A percentile compares a stretch with the other conserved stretches of the same genome.
phyloP scores from a whole-genome alignment of 92 coral and sea anemone species.

The Hydrozoanthus gracilis region DNA sequence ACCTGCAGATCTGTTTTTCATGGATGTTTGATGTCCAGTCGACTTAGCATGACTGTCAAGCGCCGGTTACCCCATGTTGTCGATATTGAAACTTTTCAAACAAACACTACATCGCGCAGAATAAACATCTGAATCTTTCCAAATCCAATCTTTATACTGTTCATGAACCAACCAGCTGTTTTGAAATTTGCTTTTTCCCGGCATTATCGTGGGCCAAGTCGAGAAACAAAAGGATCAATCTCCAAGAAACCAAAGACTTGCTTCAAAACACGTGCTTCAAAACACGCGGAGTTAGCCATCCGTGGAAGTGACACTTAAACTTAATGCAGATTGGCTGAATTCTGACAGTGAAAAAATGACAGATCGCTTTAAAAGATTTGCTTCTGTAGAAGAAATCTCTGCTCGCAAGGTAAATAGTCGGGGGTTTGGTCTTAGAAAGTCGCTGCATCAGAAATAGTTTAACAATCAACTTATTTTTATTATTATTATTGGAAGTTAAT shows the following conservation, averaged over 20 bases:
- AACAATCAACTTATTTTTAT: no score
- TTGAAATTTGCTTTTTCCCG: conserved; percentile 40
- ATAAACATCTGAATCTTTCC: conserved; percentile 37
- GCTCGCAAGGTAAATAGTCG: background rate
- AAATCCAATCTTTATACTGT: conserved; percentile 39
- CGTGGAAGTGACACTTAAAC: conserved; percentile 24
- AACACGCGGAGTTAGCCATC: background rate
- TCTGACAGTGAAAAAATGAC: conserved; percentile 18
- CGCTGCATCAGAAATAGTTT: background rate
- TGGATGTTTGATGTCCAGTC: conserved; percentile 33
- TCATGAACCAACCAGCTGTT: conserved; percentile 37
- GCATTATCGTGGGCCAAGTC: conserved; percentile 23
- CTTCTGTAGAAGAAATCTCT: conserved; percentile 31
- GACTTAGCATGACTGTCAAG: conserved; percentile 29
- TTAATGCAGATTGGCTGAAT: conserved; percentile 37
- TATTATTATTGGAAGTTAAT: conserved; percentile 1
- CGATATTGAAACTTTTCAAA: conserved; percentile 40
- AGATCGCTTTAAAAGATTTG: conserved; percentile 34
- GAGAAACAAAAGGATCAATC: conserved; percentile 21
- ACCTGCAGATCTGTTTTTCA: conserved; percentile 35
- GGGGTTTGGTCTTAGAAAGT: conserved; percentile 13
- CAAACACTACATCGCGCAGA: conserved; percentile 40
- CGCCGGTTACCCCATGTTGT: conserved; percentile 37
- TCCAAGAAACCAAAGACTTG: background rate
- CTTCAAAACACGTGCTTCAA: conserved; percentile 18